Evolutionary conservation across 1,140 invertebrate species (phyloP).

Genomic region (Plodia interpunctella): DNA sequence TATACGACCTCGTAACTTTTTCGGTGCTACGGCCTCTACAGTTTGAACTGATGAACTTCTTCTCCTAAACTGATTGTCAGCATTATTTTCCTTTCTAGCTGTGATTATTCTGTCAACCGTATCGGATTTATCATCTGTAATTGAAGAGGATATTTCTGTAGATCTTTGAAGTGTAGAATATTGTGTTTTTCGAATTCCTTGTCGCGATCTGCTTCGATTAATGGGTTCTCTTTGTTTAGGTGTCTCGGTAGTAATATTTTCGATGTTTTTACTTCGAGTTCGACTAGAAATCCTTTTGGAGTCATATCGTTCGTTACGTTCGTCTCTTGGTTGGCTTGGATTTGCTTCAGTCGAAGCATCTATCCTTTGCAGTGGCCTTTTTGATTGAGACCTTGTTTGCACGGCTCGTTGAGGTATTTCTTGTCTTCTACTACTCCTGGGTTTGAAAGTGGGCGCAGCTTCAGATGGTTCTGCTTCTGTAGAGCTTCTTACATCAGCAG

Average conservation of each 20-base stretch:
- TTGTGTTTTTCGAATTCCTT: slow-evolving; percentile 25
- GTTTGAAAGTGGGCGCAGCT: slow-evolving; percentile 39
- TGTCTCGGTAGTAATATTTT: slow-evolving; percentile 35
- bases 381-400: slow-evolving; percentile 32
- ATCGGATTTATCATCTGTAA: slow-evolving; percentile 39
- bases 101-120: slow-evolving; percentile 40
- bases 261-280: slow-evolving; percentile 38
- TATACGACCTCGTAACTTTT: slow-evolving; percentile 42
- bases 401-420: slow-evolving; percentile 34
- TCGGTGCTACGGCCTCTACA: slow-evolving; percentile 30
- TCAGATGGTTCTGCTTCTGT: slow-evolving; percentile 35
- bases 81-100: slow-evolving; percentile 25
- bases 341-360: slow-evolving; percentile 26
- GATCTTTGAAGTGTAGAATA: slow-evolving; percentile 24
- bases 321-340: slow-evolving; percentile 25
- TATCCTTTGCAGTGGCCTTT: slow-evolving; percentile 30
- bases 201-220: slow-evolving; percentile 39
- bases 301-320: slow-evolving; percentile 53
- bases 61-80: slow-evolving; percentile 42
- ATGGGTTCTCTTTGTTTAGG: slow-evolving; percentile 33
- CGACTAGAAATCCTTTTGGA: slow-evolving; percentile 53
- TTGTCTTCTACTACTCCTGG: slow-evolving; percentile 45
- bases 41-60: slow-evolving; percentile 41
- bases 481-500: slow-evolving; percentile 31
- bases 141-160: slow-evolving; percentile 28